Evolutionary conservation across 2,888 invertebrate species (phyloP), one percentile per base, ranked within the genome.

Genomic region (Papilio gigon): DNA sequence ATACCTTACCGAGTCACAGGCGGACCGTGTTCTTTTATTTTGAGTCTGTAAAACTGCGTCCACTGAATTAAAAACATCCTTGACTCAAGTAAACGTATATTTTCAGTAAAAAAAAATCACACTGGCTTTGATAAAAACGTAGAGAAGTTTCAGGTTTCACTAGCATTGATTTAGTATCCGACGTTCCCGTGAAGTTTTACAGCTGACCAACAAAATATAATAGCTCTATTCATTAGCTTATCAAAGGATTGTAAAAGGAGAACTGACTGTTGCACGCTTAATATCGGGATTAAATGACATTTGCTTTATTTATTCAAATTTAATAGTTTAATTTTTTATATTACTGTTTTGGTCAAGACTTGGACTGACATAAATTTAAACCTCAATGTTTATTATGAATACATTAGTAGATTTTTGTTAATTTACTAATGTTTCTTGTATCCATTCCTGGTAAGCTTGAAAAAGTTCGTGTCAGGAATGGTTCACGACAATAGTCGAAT

Each of bases 161-260:
- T 1, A 9, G 14, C 47, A 63, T 8, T 27, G 44, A 62, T 33
- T 30, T 47, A 47, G 47, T 47, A 22, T n/a, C 8, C 62, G 33
- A 30, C 33, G 42, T 63, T 17, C 62, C 33, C 20, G 47, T 9
- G 47, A 63, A 63, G 33, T 63, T 63, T 63, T 63, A 63, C 47
- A 47, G 47, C 11, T 33, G 47, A 33, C 47, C 62, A 63, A 47
- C 62, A 20, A 47, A 62, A 62, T 33, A 47, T 63, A n/a, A 47
- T 63, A 22, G 47, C 47, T 33, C 47, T 47, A 47, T 63, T 47
- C 47, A 63, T 63, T 47, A 47, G 47, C 47, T 63, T 47, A 14
- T 33, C 47, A 11, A 20, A 20, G 17, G 47, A 44, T 14, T 22
- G 30, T 62, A 47, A 33, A 47, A 30, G 11, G 2, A 22, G 35